These are phyloP conservation scores for Myrmophylax atrothorax DNA, from an alignment of 2,113 vertebrate genomes.

Conservation along the genomic window DNA sequence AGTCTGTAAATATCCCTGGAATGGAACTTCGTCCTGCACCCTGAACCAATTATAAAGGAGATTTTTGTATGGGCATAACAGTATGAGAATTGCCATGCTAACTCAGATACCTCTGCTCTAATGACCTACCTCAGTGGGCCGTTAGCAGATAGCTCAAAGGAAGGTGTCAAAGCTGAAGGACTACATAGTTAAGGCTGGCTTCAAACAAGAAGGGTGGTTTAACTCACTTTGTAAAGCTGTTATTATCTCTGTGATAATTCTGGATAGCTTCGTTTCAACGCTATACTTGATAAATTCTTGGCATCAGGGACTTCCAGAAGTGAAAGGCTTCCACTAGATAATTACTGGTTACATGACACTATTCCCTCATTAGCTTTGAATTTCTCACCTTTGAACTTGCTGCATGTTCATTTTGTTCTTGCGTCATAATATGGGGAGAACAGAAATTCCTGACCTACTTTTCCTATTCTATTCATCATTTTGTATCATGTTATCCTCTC, in stretches of 20 bases:
- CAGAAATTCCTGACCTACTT: slow-evolving; percentile 53
- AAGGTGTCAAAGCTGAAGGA: neutral
- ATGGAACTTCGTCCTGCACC: neutral
- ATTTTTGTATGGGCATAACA: neutral
- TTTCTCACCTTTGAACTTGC: slow-evolving; percentile 51
- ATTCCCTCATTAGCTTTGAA: slow-evolving; percentile 22
- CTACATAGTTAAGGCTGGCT: neutral
- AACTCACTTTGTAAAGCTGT: neutral
- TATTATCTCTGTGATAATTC: neutral
- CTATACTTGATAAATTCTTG: slow-evolving; percentile 29
- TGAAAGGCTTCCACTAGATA: neutral
- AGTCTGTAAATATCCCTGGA: neutral
- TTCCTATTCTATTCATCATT: slow-evolving; percentile 8
- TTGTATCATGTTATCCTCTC: slow-evolving; percentile 21
- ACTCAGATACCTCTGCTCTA: neutral
- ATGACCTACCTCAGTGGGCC: neutral
- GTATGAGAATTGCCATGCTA: neutral
- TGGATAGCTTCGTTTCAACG: neutral
- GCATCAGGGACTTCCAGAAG: slow-evolving; percentile 6
- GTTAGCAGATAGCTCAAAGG: neutral
- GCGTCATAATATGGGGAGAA: slow-evolving; percentile 1
- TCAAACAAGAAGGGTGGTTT: slow-evolving; percentile 4
- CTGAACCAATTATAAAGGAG: neutral
- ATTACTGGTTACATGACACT: neutral
- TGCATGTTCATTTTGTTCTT: slow-evolving; percentile 25